Conservation (phyloP, 2,113 vertebrate species). For the Apus apus region DNA sequence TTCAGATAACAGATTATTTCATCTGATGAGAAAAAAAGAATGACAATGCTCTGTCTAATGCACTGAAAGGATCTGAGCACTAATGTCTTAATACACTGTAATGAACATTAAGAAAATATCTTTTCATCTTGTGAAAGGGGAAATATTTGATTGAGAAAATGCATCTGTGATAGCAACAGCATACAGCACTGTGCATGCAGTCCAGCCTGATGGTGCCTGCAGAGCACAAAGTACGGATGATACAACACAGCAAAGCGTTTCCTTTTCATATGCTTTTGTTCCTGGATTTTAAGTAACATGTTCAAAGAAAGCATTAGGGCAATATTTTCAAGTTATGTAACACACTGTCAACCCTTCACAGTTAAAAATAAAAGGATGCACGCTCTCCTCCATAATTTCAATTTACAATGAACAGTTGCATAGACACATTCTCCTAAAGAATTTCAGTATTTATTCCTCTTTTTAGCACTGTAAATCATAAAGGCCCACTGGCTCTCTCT, state of each 20-base stretch:
- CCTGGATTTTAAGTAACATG: background rate
- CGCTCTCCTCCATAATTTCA: constrained; percentile 9
- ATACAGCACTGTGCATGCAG: background rate
- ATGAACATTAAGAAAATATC: constrained; percentile 51
- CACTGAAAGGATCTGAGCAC: constrained; percentile 18
- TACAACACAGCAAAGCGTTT: background rate
- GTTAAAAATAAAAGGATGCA: constrained; percentile 51
- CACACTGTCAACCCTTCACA: constrained; percentile 17
- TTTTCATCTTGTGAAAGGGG: constrained; percentile 32
- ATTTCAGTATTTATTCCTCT: constrained; percentile 18
- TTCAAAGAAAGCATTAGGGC: constrained; percentile 21
- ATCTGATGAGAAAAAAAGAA: constrained; percentile 34
- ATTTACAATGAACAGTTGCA: constrained; percentile 28
- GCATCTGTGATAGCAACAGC: background rate
- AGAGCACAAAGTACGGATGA: background rate
- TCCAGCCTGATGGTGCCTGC: background rate
- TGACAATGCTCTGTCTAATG: constrained; percentile 7
- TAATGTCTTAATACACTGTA: constrained; percentile 26
- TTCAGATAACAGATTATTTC: constrained; percentile 56
- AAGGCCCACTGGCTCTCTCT: background rate
- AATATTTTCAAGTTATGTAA: constrained; percentile 52
- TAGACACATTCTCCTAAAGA: background rate
- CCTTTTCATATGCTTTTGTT: background rate
- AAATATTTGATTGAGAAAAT: constrained; percentile 20
- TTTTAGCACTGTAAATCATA: constrained; percentile 34